Percentiles rank a stretch among this genome's conserved stretches.
phyloP scores from a whole-genome alignment of 2,888 invertebrate species.

The Trissolcus brochymenae region DNA sequence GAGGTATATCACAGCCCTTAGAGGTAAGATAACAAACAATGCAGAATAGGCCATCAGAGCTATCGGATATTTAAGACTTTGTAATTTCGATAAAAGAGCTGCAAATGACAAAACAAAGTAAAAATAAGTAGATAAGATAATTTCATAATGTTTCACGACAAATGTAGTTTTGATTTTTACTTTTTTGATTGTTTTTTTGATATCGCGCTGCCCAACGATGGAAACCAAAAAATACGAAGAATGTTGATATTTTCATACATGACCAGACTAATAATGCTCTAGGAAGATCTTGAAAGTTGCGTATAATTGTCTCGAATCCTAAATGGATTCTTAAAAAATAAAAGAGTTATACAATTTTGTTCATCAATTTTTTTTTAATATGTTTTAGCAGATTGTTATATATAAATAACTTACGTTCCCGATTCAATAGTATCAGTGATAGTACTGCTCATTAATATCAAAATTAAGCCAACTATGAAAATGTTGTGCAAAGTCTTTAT shows the following conservation, averaged over 20 bases:
- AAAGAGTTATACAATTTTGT: background rate
- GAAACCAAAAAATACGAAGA: slow-evolving; percentile 76
- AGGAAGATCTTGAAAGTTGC: slow-evolving; percentile 81
- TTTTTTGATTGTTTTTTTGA: slow-evolving; percentile 56
- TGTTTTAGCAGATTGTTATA: background rate
- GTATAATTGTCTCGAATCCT: slow-evolving; percentile 80
- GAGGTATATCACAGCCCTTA: slow-evolving; percentile 73
- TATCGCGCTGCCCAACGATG: slow-evolving; percentile 77
- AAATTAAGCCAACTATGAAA: slow-evolving; percentile 40
- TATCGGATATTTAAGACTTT: slow-evolving; percentile 75
- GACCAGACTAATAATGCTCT: slow-evolving; percentile 79
- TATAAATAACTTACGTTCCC: slow-evolving; percentile 32
- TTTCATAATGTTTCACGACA: background rate
- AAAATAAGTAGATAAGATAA: background rate
- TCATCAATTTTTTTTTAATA: background rate
- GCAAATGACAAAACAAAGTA: slow-evolving; percentile 40
- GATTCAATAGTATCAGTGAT: slow-evolving; percentile 36
- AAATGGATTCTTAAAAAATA: slow-evolving; percentile 76
- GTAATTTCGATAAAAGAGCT: slow-evolving; percentile 71
- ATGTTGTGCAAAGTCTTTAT: slow-evolving; percentile 36
- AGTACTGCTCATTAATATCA: slow-evolving; percentile 27
- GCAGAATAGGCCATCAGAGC: slow-evolving; percentile 72
- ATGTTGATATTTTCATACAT: slow-evolving; percentile 76
- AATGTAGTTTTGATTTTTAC: slow-evolving; percentile 12
- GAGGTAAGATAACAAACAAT: slow-evolving; percentile 75